Evolutionary conservation across 2,113 vertebrate species (phyloP).

Genomic region (Stomatorhinus ivindoensis): DNA sequence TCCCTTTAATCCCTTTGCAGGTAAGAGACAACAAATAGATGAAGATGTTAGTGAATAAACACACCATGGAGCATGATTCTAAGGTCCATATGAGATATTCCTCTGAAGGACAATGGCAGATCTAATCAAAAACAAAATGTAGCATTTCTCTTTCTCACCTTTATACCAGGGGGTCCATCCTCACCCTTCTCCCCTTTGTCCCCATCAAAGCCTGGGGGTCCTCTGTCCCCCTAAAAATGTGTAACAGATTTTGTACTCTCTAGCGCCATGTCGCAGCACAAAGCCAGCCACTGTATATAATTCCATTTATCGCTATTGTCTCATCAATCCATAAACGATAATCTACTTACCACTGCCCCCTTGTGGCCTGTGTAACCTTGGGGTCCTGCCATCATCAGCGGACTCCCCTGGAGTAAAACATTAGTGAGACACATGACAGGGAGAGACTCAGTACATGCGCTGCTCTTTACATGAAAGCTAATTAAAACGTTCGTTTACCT

Average conservation of each 20-base stretch:
- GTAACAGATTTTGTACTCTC: background rate
- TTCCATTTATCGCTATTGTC: background rate
- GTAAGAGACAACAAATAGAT: background rate
- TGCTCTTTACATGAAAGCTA: background rate
- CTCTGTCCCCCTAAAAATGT: constrained; percentile 64
- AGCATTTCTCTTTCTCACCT: constrained; percentile 53
- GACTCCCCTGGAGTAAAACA: constrained; percentile 60
- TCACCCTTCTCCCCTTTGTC: constrained; percentile 93
- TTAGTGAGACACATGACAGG: background rate
- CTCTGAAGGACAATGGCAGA: background rate
- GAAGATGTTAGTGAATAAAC: background rate
- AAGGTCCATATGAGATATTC: background rate
- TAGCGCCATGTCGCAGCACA: background rate
- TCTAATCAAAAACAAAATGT: background rate
- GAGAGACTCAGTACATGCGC: background rate
- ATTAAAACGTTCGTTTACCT: constrained; percentile 48
- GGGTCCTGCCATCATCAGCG: constrained; percentile 60
- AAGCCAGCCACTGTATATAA: background rate
- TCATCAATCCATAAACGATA: background rate
- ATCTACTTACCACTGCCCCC: constrained; percentile 64
- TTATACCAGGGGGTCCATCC: constrained; percentile 73
- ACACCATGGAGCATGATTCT: background rate
- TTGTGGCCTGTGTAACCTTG: constrained; percentile 78
- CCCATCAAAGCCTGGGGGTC: constrained; percentile 76
- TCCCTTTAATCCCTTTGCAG: constrained; percentile 71